Base-by-base conservation (phyloP, 2,797 vertebrate genomes). In the Spondyliosoma cantharus region DNA sequence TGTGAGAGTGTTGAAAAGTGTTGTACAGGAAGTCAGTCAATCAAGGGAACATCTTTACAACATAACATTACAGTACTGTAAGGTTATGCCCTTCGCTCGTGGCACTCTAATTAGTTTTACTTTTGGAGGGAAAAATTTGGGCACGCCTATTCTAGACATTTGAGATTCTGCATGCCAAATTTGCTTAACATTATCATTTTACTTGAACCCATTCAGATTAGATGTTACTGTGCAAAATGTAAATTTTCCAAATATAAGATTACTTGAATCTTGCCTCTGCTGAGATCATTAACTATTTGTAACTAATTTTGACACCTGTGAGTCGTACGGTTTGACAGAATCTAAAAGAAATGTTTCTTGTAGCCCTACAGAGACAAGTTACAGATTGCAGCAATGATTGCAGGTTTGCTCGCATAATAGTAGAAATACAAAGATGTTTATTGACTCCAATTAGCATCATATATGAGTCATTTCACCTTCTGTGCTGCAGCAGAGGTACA, bases 401-500 rank as follows among this genome's bases (percentile, higher is more conserved):
- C 15, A 17, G 3, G n/a, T 52, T 57, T 52, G 1, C 15, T 27
- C 17, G 6, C 13, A 43, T 27, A 15, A 50, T 37, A 17, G 27
- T 46, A 6, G 3, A 48, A 46, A 69, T 22, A 8, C 24, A 45
- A 78, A 56, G 32, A 20, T 74, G 32, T 15, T 32, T 49, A 22
- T 59, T 62, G 24, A 71, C 72, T 59, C 27, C 3, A 29, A 25
- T 49, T 22, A 49, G 4, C 29, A 29, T 68, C 27, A 19, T 27
- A 3, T 14, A 3, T 19, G 2, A 45, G 24, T 49, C 46, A 7
- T 67, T 45, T 74, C 15, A 71, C 56, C 43, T 37, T 54, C 45
- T 5, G 32, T 66, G 68, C 74, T 70, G 43, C 32, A 60, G 56
- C 46, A 65, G 14, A 37, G 7, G 29, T 54, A 16, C 68, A 76